Conservation (phyloP, 2,888 invertebrate genomes). For the Heteropelma amictum region DNA sequence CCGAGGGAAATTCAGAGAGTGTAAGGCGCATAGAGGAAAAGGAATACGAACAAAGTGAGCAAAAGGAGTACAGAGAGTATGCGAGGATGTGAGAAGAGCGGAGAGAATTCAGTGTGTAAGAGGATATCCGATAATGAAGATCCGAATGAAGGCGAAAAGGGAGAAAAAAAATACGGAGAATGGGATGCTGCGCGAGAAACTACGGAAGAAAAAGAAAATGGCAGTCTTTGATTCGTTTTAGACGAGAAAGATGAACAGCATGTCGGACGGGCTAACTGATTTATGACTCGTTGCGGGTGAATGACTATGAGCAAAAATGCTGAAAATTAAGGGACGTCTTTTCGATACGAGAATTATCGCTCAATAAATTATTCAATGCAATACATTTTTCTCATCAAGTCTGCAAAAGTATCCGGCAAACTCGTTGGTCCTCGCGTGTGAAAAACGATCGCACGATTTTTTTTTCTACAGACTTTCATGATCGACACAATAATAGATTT, state of each 20-base stretch:
- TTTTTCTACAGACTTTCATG: no score
- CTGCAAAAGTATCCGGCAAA: no score
- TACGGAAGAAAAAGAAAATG: conserved; percentile 1
- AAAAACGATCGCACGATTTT: no score
- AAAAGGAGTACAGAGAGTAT: background rate
- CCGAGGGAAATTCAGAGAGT: conserved; percentile 31
- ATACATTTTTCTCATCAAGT: no score
- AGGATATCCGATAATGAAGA: conserved; percentile 19
- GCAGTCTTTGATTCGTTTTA: conserved; percentile 4
- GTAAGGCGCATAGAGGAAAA: no score
- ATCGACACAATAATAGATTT: no score
- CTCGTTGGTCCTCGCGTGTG: no score
- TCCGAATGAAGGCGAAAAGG: background rate
- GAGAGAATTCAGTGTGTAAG: background rate
- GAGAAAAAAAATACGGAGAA: background rate
- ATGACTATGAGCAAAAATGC: no score
- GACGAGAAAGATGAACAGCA: background rate
- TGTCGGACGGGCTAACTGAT: background rate
- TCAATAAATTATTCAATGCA: no score
- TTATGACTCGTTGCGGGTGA: conserved; percentile 4
- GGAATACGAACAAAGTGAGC: background rate
- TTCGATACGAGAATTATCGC: no score
- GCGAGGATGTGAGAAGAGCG: background rate
- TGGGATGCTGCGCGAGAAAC: background rate
- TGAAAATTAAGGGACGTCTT: no score